phyloP scores from a whole-genome alignment of 2,888 invertebrate species.

The Lottia scabra region DNA sequence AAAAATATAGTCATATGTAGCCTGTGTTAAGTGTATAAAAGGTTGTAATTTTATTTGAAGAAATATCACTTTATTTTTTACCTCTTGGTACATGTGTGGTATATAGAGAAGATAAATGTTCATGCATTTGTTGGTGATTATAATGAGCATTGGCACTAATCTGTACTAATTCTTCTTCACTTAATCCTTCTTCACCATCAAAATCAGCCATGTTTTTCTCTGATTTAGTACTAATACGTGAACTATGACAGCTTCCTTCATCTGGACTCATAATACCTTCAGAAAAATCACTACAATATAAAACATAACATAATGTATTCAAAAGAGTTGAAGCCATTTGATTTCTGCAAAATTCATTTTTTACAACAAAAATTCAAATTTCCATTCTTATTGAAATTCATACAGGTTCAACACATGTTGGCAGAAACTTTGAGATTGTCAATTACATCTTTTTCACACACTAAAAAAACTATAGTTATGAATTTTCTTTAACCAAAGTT shows the following conservation, averaged over 20 bases:
- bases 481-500: no score
- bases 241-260: conserved; percentile 86
- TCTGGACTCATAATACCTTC: conserved; percentile 73
- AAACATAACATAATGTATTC: conserved; percentile 16
- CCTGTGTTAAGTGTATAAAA: no score
- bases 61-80: conserved; percentile 23
- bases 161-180: conserved; percentile 65
- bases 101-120: conserved; percentile 67
- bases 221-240: conserved; percentile 90
- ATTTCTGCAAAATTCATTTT: conserved; percentile 16
- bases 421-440: no score
- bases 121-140: conserved; percentile 61
- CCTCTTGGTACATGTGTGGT: conserved; percentile 61
- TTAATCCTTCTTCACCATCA: conserved; percentile 77
- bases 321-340: no score
- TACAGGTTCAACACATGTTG: no score
- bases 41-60: no score
- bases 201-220: conserved; percentile 95
- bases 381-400: conserved; percentile 8
- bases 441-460: no score
- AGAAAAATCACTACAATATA: conserved; percentile 74
- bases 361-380: conserved; percentile 20
- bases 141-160: conserved; percentile 59
- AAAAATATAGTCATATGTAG: no score
- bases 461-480: no score